Base-by-base conservation (phyloP, 1,140 invertebrate species). In the Ladona fulva region DNA sequence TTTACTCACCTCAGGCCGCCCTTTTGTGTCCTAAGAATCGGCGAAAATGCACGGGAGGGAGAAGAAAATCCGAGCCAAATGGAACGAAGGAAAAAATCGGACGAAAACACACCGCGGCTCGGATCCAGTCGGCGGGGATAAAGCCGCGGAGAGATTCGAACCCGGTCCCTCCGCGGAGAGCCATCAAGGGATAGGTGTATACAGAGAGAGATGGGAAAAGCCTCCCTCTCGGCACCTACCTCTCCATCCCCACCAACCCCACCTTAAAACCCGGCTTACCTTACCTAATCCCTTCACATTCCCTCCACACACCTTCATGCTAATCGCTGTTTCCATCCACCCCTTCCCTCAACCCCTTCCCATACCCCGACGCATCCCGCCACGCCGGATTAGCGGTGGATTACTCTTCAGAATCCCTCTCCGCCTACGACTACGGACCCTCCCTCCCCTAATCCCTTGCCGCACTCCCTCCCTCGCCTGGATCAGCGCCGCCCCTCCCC, bases 311-410 rank as follows among this genome's bases (percentile, higher is more conserved):
- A 16, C 52, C 52, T 22, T 22, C 52, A 66, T 16, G 14, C 14
- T 22, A 66, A 16, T 22, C 52, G 16, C 52, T 16, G 16, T 19
- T 19, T 66, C 44, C 44, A 52, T 19, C 44, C 10, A 11, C 44
- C 44, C 44, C 44, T 19, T 52, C 44, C 44, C 10, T 19, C 44
- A 52, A 52, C 44, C 44, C 44, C 10, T 19, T 19, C 52, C 52
- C 52, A 1, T 22, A 3, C 52, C 52, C 52, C 52, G 52, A 66
- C 52, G 52, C 52, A 66, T 66, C 52, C 52, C 52, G 52, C 52
- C 52, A 66, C 52, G 52, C 52, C 52, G n/a, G 52, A 66, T 66
- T 66, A 66, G 52, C 52, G 52, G 52, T 66, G 52, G 52, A 66
- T 66, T 66, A 66, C 52, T 66, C 52, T 22, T 22, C 52, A 19